Base-by-base conservation (phyloP, 2,797 vertebrate genomes). In the Enteromius viviparus region DNA sequence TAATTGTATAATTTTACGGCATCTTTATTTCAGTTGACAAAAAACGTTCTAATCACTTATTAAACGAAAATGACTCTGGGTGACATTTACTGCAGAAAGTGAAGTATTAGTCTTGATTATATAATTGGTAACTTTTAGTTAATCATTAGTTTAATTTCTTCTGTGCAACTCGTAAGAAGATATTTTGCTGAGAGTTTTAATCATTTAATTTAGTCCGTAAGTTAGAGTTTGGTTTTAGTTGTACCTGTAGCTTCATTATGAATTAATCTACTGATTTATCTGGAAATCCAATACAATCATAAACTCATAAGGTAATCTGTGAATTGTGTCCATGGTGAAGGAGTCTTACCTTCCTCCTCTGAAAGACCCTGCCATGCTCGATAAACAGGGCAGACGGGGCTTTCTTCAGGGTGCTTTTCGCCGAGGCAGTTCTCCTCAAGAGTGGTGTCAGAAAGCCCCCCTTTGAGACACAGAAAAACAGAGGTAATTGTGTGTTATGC, bases 341-440 rank as follows among this genome's bases (percentile, higher is more conserved):
- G 40, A 71, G 11, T 29, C 66, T 32, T 1, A 96, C 96, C 96
- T 94, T 96, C 65, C 83, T 94, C 84, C 86, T 94, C 89, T 93
- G 92, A 87, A 94, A 92, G 55, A 96, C 95, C 0, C 88, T 93
- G 4, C 95, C 94, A 1, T 90, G 94, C 53, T 94, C 89, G 0
- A 90, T 87, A 51, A 90, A 60, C 42, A 94, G 69, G 0, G 92
- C 87, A 0, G 95, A 94, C 0, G 95, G 94, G 0, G 93, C 86
- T 19, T 92, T 90, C 79, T 89, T 92, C 89, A 95, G 89, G 2
- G 94, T 92, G 37, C 87, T 93, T 84, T 92, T 95, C 0, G 95
- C 95, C 0, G 96, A 97, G 0, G 92, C 90, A 0, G 94, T 94
- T 3, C 95, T 93, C 68, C 94, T 92, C 86, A 96, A 87, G 72